Base-by-base conservation (phyloP, 2,888 invertebrate species). In the Lochmaea crataegi region DNA sequence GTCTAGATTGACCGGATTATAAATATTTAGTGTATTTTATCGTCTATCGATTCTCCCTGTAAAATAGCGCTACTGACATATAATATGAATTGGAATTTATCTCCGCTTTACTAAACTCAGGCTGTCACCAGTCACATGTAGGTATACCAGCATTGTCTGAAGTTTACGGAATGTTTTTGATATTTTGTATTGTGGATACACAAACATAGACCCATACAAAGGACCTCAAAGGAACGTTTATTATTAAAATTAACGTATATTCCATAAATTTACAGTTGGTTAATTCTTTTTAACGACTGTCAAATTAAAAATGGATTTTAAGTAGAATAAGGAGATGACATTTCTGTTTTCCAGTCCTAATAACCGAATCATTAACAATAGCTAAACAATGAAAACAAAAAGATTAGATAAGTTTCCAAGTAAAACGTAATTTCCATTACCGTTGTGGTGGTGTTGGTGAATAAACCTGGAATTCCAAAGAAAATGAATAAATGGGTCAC, bases 161-260 rank as follows among this genome's bases (percentile, higher is more conserved):
- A 60, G 60, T 60, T 60, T 9, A 9, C 16, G 60, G 60, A 60
- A 60, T 60, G 60, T 60, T 60, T 60, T 60, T 32, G 60, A 60
- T 60, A 60, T 60, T 60, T 38, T 60, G 32, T 38, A 38, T 60
- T 60, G 38, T 60, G 9, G 32, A 9, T n/a, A 38, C 60, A 60
- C 32, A 12, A 32, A 14, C 32, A 60, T 16, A 53, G n/a, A 53
- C 18, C 18, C 16, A 16, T 38, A 60, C 32, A 38, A n/a, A 60
- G n/a, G 9, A 38, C 32, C 16, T 38, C n/a, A 38, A 60, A 60
- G 16, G 10, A 32, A 60, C 38, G 60, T 60, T n/a, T n/a, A 38
- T 38, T 32, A 32, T 26, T 26, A 26, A 26, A 2, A 26, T 22
- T 22, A 22, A 22, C 22, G 22, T 22, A 22, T 2, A 22, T 22